Conservation (phyloP, 2,888 invertebrate genomes). For the Molorchus minor region DNA sequence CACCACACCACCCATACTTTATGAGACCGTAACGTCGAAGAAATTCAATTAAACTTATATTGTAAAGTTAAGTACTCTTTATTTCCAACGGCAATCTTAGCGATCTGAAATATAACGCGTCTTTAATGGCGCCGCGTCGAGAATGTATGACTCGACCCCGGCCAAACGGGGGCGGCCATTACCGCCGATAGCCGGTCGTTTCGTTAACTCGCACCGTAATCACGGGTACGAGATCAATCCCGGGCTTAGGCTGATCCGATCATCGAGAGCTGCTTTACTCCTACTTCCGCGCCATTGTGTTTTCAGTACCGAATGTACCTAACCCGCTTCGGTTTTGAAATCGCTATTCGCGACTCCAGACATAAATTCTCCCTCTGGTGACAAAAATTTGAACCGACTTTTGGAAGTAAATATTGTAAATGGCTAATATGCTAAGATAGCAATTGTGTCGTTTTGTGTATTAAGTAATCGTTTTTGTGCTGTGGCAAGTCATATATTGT, state of each 20-base stretch:
- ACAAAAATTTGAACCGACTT: too few relatives aligned
- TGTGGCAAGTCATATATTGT: too few relatives aligned
- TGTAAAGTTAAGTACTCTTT: constrained; percentile 12
- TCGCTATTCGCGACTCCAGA: too few relatives aligned
- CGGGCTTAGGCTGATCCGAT: constrained; percentile 40
- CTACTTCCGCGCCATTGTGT: constrained; percentile 41
- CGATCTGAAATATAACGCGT: constrained; percentile 16
- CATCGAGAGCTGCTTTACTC: constrained; percentile 35
- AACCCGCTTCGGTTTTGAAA: too few relatives aligned
- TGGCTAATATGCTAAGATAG: too few relatives aligned
- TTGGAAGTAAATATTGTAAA: too few relatives aligned
- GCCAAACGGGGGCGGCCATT: constrained; percentile 27
- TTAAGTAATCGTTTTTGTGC: too few relatives aligned
- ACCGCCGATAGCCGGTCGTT: constrained; percentile 38
- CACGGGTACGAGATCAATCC: constrained; percentile 43
- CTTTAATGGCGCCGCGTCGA: constrained; percentile 1
- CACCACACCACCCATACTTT: not conserved
- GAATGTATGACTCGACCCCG: constrained; percentile 25
- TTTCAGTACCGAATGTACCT: too few relatives aligned
- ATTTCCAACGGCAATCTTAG: constrained; percentile 8
- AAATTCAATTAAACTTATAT: constrained; percentile 22
- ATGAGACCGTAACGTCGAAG: constrained; percentile 10
- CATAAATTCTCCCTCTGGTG: too few relatives aligned
- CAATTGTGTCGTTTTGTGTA: too few relatives aligned
- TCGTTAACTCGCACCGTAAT: constrained; percentile 44